Conservation (phyloP, 2,797 vertebrate species). For the Morelia viridis region DNA sequence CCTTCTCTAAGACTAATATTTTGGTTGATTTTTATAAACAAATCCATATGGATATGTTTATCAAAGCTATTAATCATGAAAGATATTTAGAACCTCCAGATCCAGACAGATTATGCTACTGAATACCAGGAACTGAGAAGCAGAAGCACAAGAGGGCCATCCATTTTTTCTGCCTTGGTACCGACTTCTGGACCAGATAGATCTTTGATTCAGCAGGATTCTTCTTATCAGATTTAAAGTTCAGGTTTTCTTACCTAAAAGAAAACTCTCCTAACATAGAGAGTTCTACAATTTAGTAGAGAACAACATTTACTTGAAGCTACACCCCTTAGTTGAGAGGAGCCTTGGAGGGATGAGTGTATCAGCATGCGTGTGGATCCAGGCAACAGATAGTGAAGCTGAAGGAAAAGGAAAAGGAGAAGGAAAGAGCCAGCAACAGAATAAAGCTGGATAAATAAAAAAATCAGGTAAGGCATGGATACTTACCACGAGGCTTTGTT, state of each 20-base stretch:
- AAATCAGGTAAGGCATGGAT: not conserved
- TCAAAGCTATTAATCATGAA: not conserved
- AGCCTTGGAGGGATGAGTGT: not conserved
- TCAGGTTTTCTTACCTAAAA: not conserved
- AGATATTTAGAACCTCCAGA: not conserved
- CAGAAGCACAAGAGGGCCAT: not conserved
- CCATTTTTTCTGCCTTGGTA: not conserved
- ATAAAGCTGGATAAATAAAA: not conserved
- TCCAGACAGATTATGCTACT: not conserved
- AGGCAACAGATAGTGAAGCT: not conserved
- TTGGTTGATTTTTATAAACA: not conserved
- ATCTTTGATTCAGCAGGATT: not conserved
- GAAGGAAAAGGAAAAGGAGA: not conserved
- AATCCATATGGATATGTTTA: not conserved
- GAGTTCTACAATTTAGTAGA: not conserved
- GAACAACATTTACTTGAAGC: not conserved
- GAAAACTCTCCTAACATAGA: too few relatives aligned
- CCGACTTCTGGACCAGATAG: not conserved
- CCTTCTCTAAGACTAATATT: not conserved
- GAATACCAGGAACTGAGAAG: not conserved
- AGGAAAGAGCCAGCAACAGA: not conserved
- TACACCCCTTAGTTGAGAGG: not conserved
- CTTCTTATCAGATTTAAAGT: not conserved
- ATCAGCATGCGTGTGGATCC: not conserved
- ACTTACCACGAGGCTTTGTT: constrained; percentile 73